Evolutionary conservation across 2,888 invertebrate species (phyloP).

Genomic region (Drosophila falleni): DNA sequence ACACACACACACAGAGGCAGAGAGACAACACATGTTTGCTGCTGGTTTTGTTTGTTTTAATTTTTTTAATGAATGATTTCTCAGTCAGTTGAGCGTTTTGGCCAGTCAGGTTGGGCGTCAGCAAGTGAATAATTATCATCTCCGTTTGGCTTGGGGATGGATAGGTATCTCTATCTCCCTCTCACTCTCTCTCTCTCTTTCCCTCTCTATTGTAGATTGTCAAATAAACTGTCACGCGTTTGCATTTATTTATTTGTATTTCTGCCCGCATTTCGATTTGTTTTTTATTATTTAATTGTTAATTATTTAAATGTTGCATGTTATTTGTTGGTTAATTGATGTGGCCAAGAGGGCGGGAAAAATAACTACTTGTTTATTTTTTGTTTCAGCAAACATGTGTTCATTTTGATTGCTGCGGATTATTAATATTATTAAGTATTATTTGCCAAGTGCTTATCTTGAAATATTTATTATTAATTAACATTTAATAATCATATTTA

Average conservation of each 20-base stretch:
- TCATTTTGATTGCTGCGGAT: conserved; percentile 25
- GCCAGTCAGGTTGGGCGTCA: conserved; percentile 55
- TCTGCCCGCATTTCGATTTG: conserved; percentile 32
- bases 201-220: conserved; percentile 53
- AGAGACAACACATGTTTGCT: conserved; percentile 70
- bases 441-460: conserved; percentile 28
- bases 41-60: conserved; percentile 79
- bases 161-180: not conserved
- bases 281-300: conserved; percentile 52
- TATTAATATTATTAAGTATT: conserved; percentile 22
- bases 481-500: conserved; percentile 17
- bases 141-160: conserved; percentile 31
- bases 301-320: conserved; percentile 58
- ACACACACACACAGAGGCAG: conserved; percentile 11
- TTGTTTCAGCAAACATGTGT: conserved; percentile 8
- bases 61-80: conserved; percentile 73
- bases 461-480: conserved; percentile 17
- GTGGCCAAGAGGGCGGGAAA: not conserved
- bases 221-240: conserved; percentile 73
- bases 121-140: conserved; percentile 82
- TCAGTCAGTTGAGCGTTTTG: conserved; percentile 64
- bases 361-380: conserved; percentile 3
- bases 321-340: conserved; percentile 52
- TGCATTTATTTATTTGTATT: conserved; percentile 26
- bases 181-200: conserved; percentile 1